These are phyloP conservation scores for Hypotaenidia okinawae DNA, from an alignment of 2,797 vertebrate species.

Conservation along the genomic window DNA sequence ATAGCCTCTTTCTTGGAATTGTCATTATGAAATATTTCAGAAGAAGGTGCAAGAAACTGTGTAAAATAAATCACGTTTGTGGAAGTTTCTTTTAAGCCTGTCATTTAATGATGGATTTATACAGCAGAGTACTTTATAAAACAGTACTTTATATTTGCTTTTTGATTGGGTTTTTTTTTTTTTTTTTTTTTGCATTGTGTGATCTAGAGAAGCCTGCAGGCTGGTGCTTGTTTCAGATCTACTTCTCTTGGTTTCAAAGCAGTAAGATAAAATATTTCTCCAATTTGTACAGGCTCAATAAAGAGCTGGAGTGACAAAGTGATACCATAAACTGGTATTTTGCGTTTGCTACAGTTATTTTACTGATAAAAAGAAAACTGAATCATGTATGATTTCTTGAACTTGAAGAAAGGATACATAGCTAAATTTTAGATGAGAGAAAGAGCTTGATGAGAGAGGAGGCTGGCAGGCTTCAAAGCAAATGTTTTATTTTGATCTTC, in stretches of 20 bases:
- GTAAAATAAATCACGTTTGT: background rate
- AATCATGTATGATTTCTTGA: background rate
- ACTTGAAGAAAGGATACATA: background rate
- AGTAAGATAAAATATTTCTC: conserved; percentile 4
- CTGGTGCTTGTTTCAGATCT: conserved; percentile 2
- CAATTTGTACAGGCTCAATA: background rate
- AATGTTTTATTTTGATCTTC: conserved; percentile 20
- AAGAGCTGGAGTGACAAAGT: background rate
- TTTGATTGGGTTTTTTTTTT: background rate
- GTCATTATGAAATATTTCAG: background rate
- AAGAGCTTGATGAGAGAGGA: background rate
- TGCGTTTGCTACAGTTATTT: background rate
- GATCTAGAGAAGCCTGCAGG: background rate
- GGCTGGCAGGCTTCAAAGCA: background rate
- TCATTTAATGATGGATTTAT: background rate
- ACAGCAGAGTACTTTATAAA: background rate
- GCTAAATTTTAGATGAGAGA: background rate
- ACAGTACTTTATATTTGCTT: background rate
- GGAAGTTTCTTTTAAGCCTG: background rate
- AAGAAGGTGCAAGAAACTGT: background rate
- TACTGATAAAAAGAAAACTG: conserved; percentile 19
- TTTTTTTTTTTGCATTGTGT: background rate
- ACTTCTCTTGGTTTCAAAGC: conserved; percentile 30
- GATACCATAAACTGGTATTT: background rate
- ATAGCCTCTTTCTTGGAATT: background rate